Evolutionary conservation across 2,113 vertebrate species (phyloP).

Genomic region (Grantiella picta): DNA sequence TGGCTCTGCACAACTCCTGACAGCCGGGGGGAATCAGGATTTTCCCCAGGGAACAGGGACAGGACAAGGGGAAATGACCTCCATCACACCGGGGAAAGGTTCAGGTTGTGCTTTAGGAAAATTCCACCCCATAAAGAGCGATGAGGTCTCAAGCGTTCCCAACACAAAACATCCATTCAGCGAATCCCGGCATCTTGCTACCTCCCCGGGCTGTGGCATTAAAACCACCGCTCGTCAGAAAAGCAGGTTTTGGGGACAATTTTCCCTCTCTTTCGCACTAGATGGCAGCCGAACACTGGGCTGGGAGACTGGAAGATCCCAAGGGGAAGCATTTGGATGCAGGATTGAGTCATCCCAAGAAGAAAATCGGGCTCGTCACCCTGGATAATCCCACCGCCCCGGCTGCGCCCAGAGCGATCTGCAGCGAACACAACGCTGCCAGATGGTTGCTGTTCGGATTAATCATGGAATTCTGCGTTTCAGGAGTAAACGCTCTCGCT

Average conservation of each 20-base stretch:
- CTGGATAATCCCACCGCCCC: background rate
- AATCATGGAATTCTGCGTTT: background rate
- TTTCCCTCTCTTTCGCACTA: background rate
- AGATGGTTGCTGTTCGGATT: background rate
- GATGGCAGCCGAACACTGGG: background rate
- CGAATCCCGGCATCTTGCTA: background rate
- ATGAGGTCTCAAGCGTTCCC: background rate
- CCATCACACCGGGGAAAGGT: background rate
- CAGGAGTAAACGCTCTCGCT: background rate
- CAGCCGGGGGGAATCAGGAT: fast-evolving
- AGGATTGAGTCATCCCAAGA: background rate
- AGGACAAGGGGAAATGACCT: background rate
- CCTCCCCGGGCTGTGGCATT: background rate
- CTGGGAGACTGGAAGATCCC: background rate
- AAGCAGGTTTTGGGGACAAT: background rate
- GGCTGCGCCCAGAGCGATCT: background rate
- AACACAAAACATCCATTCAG: fast-evolving
- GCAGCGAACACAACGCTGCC: background rate
- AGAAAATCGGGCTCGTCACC: background rate
- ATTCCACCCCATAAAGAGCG: background rate
- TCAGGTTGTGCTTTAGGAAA: background rate
- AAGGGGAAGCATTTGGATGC: background rate
- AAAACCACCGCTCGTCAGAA: fast-evolving
- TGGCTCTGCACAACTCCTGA: background rate
- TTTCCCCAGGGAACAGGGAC: background rate